Percentiles rank a stretch among this genome's conserved stretches.
Conservation (phyloP, 2,888 invertebrate species). For the Fabriciana adippe region DNA sequence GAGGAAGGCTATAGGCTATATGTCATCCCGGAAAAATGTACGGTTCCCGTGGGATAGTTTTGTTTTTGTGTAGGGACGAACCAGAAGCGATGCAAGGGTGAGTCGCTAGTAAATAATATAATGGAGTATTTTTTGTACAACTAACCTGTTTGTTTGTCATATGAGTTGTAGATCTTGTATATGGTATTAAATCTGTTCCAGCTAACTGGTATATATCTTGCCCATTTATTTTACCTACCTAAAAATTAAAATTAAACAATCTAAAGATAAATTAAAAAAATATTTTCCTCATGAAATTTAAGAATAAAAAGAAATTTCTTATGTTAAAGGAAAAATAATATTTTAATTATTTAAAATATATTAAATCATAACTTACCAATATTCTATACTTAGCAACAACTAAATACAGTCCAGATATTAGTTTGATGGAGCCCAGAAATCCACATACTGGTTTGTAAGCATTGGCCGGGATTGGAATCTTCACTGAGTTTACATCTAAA, state of each 20-base stretch:
- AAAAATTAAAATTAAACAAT: conserved; percentile 31
- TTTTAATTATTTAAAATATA: neutral
- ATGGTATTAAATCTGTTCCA: conserved; percentile 92
- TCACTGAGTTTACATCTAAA: conserved; percentile 59
- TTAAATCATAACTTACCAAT: conserved; percentile 59
- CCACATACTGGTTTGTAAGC: conserved; percentile 89
- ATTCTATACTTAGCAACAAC: conserved; percentile 93
- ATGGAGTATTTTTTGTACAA: neutral
- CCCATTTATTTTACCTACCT: conserved; percentile 91
- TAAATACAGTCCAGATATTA: conserved; percentile 93
- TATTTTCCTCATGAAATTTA: neutral
- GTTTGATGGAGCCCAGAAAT: conserved; percentile 91
- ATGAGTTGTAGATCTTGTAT: conserved; percentile 91
- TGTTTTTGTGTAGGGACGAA: no score
- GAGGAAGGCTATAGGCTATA: no score
- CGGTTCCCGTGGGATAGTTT: no score
- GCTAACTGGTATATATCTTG: conserved; percentile 90
- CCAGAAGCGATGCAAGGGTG: no score
- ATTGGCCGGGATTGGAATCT: conserved; percentile 70
- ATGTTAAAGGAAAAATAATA: neutral
- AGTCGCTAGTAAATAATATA: no score
- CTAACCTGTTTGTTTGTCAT: conserved; percentile 89
- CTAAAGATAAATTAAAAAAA: no score
- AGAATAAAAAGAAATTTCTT: neutral
- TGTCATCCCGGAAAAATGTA: no score